A percentile compares a stretch with the other conserved stretches of the same genome.
These are phyloP conservation scores for Drosophila arawakana DNA, from an alignment of 1,140 invertebrate species.

Conservation along the genomic window DNA sequence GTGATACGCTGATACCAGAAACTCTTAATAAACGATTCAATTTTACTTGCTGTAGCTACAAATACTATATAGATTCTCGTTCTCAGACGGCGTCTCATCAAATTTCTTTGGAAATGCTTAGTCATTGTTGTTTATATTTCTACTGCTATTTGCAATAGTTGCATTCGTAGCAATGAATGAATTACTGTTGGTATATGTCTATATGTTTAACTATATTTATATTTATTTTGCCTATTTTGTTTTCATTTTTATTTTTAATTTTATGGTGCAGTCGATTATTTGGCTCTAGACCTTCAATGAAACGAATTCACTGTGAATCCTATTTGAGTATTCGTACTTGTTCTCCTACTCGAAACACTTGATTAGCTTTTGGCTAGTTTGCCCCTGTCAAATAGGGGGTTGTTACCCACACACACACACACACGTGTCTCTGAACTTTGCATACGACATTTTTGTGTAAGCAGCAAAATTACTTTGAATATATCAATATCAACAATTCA, in stretches of 20 bases:
- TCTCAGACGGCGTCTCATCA: slow-evolving; percentile 7
- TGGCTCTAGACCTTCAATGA: slow-evolving; percentile 19
- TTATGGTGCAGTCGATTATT: slow-evolving; percentile 18
- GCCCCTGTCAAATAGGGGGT: not conserved
- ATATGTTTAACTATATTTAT: not conserved
- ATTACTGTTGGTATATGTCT: slow-evolving; percentile 5
- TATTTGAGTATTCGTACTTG: not conserved
- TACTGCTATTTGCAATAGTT: slow-evolving; percentile 18
- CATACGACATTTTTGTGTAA: not conserved
- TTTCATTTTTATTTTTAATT: not conserved
- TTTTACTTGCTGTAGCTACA: not conserved
- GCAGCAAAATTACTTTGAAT: slow-evolving; percentile 2
- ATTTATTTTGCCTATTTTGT: not conserved
- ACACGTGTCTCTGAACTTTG: slow-evolving; percentile 21
- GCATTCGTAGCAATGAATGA: slow-evolving; percentile 37
- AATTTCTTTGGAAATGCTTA: slow-evolving; percentile 18
- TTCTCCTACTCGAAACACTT: not conserved
- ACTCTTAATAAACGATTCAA: slow-evolving; percentile 14
- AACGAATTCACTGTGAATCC: slow-evolving; percentile 7
- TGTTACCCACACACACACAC: not conserved
- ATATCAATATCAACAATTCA: not conserved
- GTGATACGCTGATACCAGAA: too few relatives aligned
- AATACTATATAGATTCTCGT: not conserved
- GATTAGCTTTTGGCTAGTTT: not conserved
- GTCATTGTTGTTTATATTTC: slow-evolving; percentile 25